Percentiles rank a stretch among this genome's conserved stretches.
Evolutionary conservation across 2,113 vertebrate genomes (phyloP).

Genomic region (Himantopus leucocephalus): DNA sequence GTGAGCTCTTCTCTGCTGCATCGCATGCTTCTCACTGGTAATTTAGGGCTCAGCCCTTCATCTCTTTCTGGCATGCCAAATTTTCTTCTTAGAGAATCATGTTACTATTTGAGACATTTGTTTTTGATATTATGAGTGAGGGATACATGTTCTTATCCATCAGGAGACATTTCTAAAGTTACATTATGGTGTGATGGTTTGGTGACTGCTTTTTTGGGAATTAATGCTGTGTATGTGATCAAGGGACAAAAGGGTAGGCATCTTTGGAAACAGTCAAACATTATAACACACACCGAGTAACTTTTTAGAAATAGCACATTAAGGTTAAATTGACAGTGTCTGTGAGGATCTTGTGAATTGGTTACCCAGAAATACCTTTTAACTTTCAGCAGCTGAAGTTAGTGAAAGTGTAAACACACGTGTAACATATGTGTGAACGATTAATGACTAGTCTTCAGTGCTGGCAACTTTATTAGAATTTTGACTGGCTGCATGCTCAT

Average conservation of each 20-base stretch:
- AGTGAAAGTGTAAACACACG: background rate
- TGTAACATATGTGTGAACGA: background rate
- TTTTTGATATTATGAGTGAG: background rate
- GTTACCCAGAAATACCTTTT: background rate
- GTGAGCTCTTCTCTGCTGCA: background rate
- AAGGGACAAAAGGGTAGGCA: background rate
- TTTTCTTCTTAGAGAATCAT: background rate
- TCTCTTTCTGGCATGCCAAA: background rate
- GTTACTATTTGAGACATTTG: background rate
- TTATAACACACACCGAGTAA: background rate
- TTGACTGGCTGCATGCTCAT: background rate
- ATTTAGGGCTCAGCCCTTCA: background rate
- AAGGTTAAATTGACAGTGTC: background rate
- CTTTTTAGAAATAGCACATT: background rate
- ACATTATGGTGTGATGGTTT: background rate
- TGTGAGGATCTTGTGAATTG: background rate
- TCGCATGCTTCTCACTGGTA: background rate
- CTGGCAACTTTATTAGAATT: background rate
- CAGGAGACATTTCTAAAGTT: background rate
- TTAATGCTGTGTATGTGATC: background rate
- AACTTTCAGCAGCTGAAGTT: background rate
- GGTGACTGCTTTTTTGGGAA: background rate
- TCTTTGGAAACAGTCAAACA: background rate
- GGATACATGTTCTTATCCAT: background rate
- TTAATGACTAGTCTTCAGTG: background rate